Evolutionary conservation across 2,888 invertebrate genomes (phyloP).

Genomic region (Chalcosyrphus nemorum): DNA sequence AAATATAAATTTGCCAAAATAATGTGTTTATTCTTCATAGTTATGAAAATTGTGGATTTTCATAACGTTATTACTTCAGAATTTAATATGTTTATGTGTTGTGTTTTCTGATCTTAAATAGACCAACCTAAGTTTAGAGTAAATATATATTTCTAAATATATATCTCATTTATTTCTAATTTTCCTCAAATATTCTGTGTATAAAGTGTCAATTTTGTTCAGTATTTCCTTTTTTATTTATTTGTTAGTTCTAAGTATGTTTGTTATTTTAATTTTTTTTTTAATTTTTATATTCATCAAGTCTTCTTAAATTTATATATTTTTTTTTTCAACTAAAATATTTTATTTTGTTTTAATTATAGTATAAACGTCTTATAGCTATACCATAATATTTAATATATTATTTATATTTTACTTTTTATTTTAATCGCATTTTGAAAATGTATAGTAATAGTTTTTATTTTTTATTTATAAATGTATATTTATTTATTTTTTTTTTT

Average conservation of each 20-base stretch:
- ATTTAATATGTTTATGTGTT: slow-evolving; percentile 31
- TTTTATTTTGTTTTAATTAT: slow-evolving; percentile 65
- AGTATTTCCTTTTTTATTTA: slow-evolving; percentile 45
- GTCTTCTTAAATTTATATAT: slow-evolving; percentile 56
- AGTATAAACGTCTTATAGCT: slow-evolving; percentile 74
- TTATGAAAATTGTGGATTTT: slow-evolving; percentile 65
- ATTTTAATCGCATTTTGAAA: slow-evolving; percentile 62
- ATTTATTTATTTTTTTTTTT: slow-evolving; percentile 36
- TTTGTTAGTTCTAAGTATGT: slow-evolving; percentile 60
- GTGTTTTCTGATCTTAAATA: slow-evolving; percentile 58
- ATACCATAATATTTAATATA: slow-evolving; percentile 65
- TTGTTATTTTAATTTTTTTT: no score
- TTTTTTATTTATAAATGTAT: slow-evolving; percentile 38
- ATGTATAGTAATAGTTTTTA: slow-evolving; percentile 64
- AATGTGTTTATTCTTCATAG: slow-evolving; percentile 33
- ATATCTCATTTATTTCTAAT: slow-evolving; percentile 46
- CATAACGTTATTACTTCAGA: slow-evolving; percentile 14
- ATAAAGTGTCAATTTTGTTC: slow-evolving; percentile 54
- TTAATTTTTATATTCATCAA: slow-evolving; percentile 61
- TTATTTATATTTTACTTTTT: slow-evolving; percentile 66
- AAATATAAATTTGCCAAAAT: slow-evolving; percentile 32
- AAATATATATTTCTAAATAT: slow-evolving; percentile 61
- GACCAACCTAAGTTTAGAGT: slow-evolving; percentile 55
- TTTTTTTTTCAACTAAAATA: slow-evolving; percentile 46
- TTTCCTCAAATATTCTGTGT: slow-evolving; percentile 44